A percentile compares a stretch with the other conserved stretches of the same genome.
Evolutionary conservation across 1,140 invertebrate genomes (phyloP).

Genomic region (Drosophila watanabei): DNA sequence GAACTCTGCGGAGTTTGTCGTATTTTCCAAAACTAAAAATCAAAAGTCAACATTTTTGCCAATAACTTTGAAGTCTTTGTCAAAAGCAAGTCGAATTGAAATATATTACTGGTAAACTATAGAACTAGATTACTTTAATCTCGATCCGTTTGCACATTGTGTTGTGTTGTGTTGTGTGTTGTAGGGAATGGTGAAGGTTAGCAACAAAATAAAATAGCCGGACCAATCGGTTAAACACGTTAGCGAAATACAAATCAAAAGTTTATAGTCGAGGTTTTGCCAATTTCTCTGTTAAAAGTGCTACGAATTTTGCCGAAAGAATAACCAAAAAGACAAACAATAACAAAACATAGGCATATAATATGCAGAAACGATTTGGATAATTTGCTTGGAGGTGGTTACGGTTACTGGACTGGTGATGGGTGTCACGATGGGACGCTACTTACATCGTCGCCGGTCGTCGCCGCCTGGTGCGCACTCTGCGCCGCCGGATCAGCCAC

Average conservation of each 20-base stretch:
- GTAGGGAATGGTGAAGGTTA: slow-evolving; percentile 31
- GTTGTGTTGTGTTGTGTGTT: slow-evolving; percentile 17
- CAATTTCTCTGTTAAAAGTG: slow-evolving; percentile 53
- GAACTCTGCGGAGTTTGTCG: background rate
- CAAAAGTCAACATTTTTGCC: background rate
- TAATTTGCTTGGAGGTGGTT: slow-evolving; percentile 45
- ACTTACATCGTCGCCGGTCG: slow-evolving; percentile 80
- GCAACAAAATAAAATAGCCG: slow-evolving; percentile 68
- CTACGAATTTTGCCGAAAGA: slow-evolving; percentile 37
- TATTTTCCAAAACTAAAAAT: slow-evolving; percentile 8
- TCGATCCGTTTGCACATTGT: background rate
- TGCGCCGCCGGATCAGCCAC: slow-evolving; percentile 75
- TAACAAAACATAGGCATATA: slow-evolving; percentile 24
- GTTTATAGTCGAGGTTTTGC: slow-evolving; percentile 21
- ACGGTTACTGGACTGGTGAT: slow-evolving; percentile 46
- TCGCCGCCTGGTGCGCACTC: slow-evolving; percentile 74
- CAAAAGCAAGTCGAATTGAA: background rate
- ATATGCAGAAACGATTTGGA: slow-evolving; percentile 30
- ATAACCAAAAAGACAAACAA: slow-evolving; percentile 30
- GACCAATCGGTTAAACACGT: slow-evolving; percentile 60
- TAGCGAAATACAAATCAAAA: slow-evolving; percentile 52
- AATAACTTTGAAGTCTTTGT: slow-evolving; percentile 8
- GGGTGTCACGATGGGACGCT: slow-evolving; percentile 61
- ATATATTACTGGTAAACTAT: background rate
- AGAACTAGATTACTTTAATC: background rate